Percentiles rank a stretch among this genome's conserved stretches.
Conservation (phyloP, 2,797 vertebrate species). For the Scarus forsteni region DNA sequence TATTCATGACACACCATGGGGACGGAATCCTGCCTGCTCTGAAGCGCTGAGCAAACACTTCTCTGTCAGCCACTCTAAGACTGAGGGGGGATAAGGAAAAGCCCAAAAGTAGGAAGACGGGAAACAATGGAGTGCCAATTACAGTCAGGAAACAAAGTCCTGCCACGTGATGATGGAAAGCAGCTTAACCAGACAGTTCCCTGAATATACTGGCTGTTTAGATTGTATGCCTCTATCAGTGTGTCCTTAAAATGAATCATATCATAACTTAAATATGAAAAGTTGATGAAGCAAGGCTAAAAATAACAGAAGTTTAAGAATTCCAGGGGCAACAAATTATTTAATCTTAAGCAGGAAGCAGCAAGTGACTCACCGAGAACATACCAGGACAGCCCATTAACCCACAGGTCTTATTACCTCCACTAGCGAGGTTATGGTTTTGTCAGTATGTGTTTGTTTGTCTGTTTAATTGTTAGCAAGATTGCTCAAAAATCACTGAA, state of each 20-base stretch:
- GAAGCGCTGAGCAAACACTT: conserved; percentile 81
- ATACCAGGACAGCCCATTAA: not conserved
- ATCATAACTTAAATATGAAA: conserved; percentile 32
- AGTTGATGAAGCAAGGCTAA: conserved; percentile 17
- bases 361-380: not conserved
- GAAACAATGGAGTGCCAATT: conserved; percentile 50
- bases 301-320: not conserved
- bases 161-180: conserved; percentile 21
- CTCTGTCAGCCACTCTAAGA: conserved; percentile 55
- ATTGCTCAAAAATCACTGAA: too few relatives aligned
- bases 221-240: conserved; percentile 10
- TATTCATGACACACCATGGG: conserved; percentile 78
- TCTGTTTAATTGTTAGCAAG: too few relatives aligned
- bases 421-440: too few relatives aligned
- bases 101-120: conserved; percentile 42
- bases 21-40: conserved; percentile 70
- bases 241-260: conserved; percentile 15
- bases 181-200: not conserved
- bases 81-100: conserved; percentile 52
- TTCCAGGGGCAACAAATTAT: not conserved
- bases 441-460: too few relatives aligned
- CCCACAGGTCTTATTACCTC: too few relatives aligned
- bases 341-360: conserved; percentile 1
- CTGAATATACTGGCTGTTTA: conserved; percentile 8
- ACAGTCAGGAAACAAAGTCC: conserved; percentile 15